Evolutionary conservation across 2,113 vertebrate species (phyloP).

Genomic region (Apeltes quadracus): DNA sequence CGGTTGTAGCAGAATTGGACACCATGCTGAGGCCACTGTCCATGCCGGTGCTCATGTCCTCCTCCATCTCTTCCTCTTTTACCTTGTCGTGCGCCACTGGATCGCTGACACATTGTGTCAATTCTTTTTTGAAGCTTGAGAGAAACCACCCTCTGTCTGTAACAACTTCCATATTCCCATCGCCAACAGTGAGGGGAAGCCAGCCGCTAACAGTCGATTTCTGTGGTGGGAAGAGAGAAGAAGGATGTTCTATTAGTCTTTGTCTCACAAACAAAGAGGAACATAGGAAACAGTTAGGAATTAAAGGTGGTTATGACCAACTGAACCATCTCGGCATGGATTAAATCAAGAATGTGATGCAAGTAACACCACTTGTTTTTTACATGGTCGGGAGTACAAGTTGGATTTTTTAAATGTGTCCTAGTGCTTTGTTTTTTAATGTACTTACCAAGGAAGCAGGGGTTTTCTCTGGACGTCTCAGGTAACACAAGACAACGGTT

Average conservation of each 20-base stretch:
- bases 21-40: constrained; percentile 76
- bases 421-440: neutral
- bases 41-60: constrained; percentile 66
- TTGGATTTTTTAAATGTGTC: neutral
- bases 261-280: neutral
- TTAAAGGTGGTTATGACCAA: neutral
- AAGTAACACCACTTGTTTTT: neutral
- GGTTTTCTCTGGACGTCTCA: constrained; percentile 70
- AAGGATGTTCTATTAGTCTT: neutral
- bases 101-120: constrained; percentile 17
- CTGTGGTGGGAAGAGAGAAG: constrained; percentile 47
- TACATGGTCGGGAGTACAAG: neutral
- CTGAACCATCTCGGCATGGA: neutral
- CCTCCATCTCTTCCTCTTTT: constrained; percentile 31
- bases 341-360: neutral
- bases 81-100: neutral
- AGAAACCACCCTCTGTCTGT: constrained; percentile 80
- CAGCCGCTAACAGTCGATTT: constrained; percentile 68
- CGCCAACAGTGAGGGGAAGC: constrained; percentile 69
- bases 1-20: constrained; percentile 18
- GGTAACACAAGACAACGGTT: constrained; percentile 54
- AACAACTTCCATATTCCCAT: constrained; percentile 69
- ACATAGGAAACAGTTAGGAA: no score
- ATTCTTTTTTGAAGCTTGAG: constrained; percentile 14
- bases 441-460: constrained; percentile 74